phyloP scores from a whole-genome alignment of 2,113 vertebrate species.

The Cyphomyrus discorhynchus region DNA sequence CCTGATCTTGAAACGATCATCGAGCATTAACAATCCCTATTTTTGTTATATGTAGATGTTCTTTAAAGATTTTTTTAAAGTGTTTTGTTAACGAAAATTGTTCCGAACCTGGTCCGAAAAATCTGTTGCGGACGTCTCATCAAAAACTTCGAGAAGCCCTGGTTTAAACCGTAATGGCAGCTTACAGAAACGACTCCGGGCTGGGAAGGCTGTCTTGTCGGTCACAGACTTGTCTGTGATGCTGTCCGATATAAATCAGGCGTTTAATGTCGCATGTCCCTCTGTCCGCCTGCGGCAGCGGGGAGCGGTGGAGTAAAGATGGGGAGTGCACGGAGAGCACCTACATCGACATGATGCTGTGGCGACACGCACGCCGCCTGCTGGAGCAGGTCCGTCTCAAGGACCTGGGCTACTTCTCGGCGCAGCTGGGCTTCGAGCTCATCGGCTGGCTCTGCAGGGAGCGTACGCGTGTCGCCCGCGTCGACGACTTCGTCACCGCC shows the following conservation, averaged over 20 bases:
- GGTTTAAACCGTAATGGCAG: background rate
- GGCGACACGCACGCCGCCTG: conserved; percentile 87
- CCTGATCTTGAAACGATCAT: background rate
- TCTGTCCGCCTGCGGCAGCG: background rate
- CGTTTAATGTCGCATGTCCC: background rate
- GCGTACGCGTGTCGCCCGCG: conserved; percentile 77
- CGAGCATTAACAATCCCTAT: background rate
- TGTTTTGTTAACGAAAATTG: background rate
- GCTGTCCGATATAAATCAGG: background rate
- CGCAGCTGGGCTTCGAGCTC: conserved; percentile 90
- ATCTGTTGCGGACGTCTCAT: background rate
- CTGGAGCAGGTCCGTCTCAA: conserved; percentile 87
- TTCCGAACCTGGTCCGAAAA: background rate
- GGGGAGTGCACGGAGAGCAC: conserved; percentile 87
- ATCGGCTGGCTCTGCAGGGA: conserved; percentile 93
- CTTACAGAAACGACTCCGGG: background rate
- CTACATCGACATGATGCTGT: conserved; percentile 98
- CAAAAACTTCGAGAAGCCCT: background rate
- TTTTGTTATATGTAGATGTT: background rate
- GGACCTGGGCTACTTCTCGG: conserved; percentile 91
- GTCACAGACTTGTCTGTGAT: background rate
- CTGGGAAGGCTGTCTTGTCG: background rate
- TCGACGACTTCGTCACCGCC: conserved; percentile 85
- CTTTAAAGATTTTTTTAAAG: background rate
- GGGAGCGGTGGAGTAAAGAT: conserved; percentile 67